Evolutionary conservation across 2,797 vertebrate genomes (phyloP), one percentile per base, ranked within the genome.

Genomic region (Tragelaphus oryx): DNA sequence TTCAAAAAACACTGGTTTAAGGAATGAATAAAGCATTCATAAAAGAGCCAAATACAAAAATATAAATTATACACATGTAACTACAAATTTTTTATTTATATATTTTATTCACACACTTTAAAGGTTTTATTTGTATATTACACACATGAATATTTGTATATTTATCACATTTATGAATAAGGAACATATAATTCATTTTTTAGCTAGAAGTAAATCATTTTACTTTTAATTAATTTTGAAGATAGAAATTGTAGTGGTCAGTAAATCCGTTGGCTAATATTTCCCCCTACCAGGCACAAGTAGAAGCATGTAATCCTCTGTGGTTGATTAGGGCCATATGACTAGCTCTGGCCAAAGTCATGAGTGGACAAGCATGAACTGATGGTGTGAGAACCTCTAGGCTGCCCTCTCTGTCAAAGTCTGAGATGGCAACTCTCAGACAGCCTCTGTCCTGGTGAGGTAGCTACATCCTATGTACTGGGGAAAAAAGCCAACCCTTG

Each of bases 171-270:
- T 74, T 3, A 33, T 10, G 41, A 59, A 41, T 55, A 48, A 24
- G 41, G 57, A 87, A 81, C 57, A 57, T 78, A 46, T n/a, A 60
- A 13, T 60, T 33, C 79, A 26, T 54, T 37, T 86, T 89, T 55
- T 87, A 90, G 28, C 17, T 75, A 82, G 44, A 93, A 88, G 59
- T 50, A 94, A 86, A 86, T 86, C 5, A 83, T 91, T 87, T 89
- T 82, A 33, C 30, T 85, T 82, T 48, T 37, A 79, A 26, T 74
- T 60, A 62, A 92, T 50, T 80, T 74, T 41, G 24, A 57, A 71
- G 37, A 52, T 5, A 59, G 44, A 60, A 62, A 84, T 5, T 81
- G 37, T 24, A 57, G 30, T 46, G n/a, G 4, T 68, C 2, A 24
- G 41, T 81, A 71, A 50, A 90, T 16, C 14, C 62, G 14, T 11